phyloP scores from a whole-genome alignment of 2,888 invertebrate species.

The Calameuta filiformis region DNA sequence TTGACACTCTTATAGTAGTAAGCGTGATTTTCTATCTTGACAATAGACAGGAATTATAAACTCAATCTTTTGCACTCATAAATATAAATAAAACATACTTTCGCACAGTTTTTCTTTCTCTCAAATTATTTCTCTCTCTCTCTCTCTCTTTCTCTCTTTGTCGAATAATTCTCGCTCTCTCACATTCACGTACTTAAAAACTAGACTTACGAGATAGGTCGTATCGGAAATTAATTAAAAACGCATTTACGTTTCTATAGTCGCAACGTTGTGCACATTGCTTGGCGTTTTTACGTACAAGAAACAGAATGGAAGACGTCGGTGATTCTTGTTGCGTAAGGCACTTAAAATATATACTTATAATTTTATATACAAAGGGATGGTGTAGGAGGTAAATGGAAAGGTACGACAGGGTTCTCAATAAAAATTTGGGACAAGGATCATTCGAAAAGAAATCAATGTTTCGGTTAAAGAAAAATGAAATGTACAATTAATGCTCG shows the following conservation, averaged over 20 bases:
- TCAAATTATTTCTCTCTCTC: constrained; percentile 27
- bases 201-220: constrained; percentile 15
- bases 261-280: constrained; percentile 31
- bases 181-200: constrained; percentile 8
- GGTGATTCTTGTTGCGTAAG: constrained; percentile 66
- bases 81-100: constrained; percentile 52
- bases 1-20: constrained; percentile 63
- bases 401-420: constrained; percentile 3
- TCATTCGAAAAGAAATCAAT: constrained; percentile 6
- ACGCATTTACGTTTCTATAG: constrained; percentile 26
- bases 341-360: constrained; percentile 59
- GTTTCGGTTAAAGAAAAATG: constrained; percentile 5
- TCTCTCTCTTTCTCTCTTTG: constrained; percentile 30
- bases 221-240: constrained; percentile 14
- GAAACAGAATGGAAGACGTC: constrained; percentile 65
- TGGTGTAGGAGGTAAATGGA: background rate
- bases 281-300: constrained; percentile 26
- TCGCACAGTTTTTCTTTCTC: constrained; percentile 22
- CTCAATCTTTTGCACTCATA: constrained; percentile 48
- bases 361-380: constrained; percentile 26
- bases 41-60: constrained; percentile 60
- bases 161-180: constrained; percentile 2
- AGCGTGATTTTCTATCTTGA: constrained; percentile 62
- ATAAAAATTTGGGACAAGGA: background rate
- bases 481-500: background rate